Percentiles rank a stretch among this genome's conserved stretches.
These are phyloP conservation scores for Pheosia tremula DNA, from an alignment of 2,888 invertebrate genomes.

Conservation along the genomic window DNA sequence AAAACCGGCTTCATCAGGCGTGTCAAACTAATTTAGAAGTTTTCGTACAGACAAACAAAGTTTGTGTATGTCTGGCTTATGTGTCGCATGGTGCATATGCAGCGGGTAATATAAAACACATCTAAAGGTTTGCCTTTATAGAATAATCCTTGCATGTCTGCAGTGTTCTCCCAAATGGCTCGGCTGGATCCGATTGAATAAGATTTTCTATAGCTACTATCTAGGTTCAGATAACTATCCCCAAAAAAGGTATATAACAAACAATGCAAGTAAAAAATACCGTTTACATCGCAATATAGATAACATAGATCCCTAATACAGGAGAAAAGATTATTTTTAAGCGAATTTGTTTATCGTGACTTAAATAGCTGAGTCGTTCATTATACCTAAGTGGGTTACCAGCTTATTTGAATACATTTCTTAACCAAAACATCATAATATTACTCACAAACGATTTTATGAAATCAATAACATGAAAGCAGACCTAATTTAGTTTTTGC, in stretches of 20 bases:
- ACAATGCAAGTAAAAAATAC: too few species aligned
- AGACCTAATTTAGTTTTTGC: conserved; percentile 55
- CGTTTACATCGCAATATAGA: too few species aligned
- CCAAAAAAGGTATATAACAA: too few species aligned
- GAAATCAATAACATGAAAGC: conserved; percentile 40
- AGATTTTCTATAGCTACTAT: too few species aligned
- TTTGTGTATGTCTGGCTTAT: conserved; percentile 42
- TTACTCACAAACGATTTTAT: conserved; percentile 38
- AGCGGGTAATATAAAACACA: conserved; percentile 13
- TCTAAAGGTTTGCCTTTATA: too few species aligned
- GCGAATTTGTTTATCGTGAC: too few species aligned
- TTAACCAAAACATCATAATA: conserved; percentile 33
- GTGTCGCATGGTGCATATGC: conserved; percentile 25
- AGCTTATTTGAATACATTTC: background rate
- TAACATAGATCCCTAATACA: too few species aligned
- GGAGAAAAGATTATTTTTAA: too few species aligned
- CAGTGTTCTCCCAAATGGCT: too few species aligned
- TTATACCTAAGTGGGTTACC: background rate
- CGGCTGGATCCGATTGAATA: too few species aligned
- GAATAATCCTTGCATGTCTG: too few species aligned
- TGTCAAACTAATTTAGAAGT: conserved; percentile 47
- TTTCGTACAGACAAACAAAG: conserved; percentile 46
- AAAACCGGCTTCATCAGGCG: conserved; percentile 11
- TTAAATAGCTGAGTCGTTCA: background rate
- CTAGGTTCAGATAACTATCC: too few species aligned